Percentiles rank a stretch among this genome's conserved stretches.
phyloP scores from a whole-genome alignment of 2,113 vertebrate species.

The Dicerorhinus sumatrensis region DNA sequence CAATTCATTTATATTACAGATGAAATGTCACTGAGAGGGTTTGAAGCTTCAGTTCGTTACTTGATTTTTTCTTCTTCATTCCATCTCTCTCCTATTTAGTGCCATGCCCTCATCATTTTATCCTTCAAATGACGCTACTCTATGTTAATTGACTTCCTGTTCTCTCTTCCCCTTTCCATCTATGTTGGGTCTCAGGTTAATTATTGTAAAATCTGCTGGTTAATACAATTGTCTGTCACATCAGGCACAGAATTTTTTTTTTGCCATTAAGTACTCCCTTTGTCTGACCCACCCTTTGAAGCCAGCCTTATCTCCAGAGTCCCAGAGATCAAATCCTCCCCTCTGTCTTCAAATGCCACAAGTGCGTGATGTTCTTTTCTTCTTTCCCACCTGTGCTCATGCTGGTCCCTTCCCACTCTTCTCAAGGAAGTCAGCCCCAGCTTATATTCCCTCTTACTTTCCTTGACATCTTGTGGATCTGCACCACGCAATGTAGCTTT shows the following conservation, averaged over 20 bases:
- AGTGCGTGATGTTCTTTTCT: fast-evolving
- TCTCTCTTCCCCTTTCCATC: background rate
- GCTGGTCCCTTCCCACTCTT: too few relatives aligned
- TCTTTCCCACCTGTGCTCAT: background rate
- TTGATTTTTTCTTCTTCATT: background rate
- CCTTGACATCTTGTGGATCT: background rate
- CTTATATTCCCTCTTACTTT: background rate
- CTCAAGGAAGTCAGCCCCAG: fast-evolving
- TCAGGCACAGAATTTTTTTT: background rate
- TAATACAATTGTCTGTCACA: background rate
- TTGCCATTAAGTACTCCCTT: background rate
- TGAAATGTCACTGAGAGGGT: background rate
- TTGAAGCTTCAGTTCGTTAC: background rate
- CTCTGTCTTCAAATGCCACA: background rate
- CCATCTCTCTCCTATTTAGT: background rate
- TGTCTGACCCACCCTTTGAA: background rate
- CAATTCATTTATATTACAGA: background rate
- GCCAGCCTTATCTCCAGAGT: background rate
- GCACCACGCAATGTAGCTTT: background rate
- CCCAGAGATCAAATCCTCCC: background rate
- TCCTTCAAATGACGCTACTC: background rate
- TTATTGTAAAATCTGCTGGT: background rate
- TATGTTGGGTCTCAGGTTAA: background rate
- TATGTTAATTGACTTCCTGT: background rate
- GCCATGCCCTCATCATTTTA: background rate